Evolutionary conservation across 2,113 vertebrate genomes (phyloP).

Genomic region (Vidua macroura): DNA sequence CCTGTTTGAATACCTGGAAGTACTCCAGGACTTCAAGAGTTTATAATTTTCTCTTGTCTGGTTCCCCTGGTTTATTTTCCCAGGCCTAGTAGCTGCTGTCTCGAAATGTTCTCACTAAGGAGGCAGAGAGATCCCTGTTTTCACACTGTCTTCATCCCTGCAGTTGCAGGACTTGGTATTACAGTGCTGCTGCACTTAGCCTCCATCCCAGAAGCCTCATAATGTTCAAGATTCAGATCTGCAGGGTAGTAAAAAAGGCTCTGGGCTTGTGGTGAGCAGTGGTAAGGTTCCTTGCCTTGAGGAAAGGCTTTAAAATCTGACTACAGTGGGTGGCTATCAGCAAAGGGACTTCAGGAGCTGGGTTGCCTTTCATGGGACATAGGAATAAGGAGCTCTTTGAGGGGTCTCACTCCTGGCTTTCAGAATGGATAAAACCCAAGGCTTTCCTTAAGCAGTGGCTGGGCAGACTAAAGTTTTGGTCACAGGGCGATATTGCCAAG

Average conservation of each 20-base stretch:
- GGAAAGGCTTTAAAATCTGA: not conserved
- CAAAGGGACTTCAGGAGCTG: not conserved
- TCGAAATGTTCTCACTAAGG: not conserved
- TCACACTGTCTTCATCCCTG: not conserved
- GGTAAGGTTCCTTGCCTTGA: not conserved
- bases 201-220: not conserved
- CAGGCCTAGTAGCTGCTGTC: not conserved
- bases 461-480: not conserved
- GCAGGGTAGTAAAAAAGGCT: not conserved
- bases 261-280: not conserved
- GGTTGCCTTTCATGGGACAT: not conserved
- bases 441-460: not conserved
- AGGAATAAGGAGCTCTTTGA: not conserved
- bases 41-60: constrained; percentile 39
- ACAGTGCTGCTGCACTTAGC: fast-evolving
- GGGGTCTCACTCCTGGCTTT: not conserved
- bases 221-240: not conserved
- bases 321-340: fast-evolving
- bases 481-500: not conserved
- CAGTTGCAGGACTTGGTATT: not conserved
- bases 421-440: not conserved
- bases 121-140: not conserved
- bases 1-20: constrained; percentile 63
- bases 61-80: constrained; percentile 12
- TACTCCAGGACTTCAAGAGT: constrained; percentile 52